These are phyloP conservation scores for Chlamydotis undulata DNA, from an alignment of 2,113 vertebrate genomes.

Conservation along the genomic window DNA sequence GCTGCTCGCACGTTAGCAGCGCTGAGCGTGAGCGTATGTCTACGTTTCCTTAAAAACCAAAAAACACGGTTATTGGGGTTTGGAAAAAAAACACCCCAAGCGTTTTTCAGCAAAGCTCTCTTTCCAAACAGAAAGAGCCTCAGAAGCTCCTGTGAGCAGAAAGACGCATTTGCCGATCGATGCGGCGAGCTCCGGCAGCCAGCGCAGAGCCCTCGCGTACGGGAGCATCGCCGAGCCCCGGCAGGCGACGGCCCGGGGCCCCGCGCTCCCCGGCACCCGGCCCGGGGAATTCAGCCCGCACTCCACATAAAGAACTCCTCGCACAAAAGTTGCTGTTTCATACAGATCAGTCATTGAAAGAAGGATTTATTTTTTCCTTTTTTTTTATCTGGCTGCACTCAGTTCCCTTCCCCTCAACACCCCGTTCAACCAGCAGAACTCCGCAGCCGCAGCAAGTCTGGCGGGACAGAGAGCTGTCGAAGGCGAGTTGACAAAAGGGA, in stretches of 20 bases:
- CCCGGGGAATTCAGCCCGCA: not conserved
- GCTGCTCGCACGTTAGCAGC: not conserved
- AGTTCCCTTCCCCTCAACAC: not conserved
- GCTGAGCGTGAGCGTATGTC: accelerated
- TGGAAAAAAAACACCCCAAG: not conserved
- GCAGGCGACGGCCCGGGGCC: not conserved
- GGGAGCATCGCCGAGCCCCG: not conserved
- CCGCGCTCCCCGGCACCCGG: not conserved
- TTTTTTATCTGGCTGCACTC: not conserved
- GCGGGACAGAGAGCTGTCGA: not conserved
- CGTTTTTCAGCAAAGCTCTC: not conserved
- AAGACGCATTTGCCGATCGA: not conserved
- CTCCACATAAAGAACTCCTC: not conserved
- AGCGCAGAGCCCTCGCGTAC: too few species aligned
- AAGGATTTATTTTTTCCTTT: accelerated
- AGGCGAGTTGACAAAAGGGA: not conserved
- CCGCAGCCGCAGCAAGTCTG: not conserved
- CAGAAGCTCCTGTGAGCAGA: not conserved
- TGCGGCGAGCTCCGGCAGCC: accelerated
- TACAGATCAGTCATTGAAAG: not conserved
- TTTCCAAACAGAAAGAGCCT: not conserved
- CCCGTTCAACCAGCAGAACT: not conserved
- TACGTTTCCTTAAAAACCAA: not conserved
- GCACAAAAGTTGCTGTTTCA: not conserved
- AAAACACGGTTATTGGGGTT: accelerated